Evolutionary conservation across 2,888 invertebrate genomes (phyloP).

Genomic region (Diaperis boleti): DNA sequence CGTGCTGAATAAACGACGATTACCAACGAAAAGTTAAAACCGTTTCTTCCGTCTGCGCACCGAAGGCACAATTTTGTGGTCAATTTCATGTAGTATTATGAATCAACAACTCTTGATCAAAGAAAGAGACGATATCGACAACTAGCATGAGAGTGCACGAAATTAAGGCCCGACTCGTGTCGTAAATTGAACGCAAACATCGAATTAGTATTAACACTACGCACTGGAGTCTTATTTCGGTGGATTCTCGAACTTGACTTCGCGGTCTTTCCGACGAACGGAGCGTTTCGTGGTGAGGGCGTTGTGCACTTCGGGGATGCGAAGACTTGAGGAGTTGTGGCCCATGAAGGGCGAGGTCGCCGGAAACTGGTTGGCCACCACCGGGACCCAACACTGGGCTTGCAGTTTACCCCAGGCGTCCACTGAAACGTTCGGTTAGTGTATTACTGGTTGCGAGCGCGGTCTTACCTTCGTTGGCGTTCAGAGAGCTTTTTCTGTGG

Average conservation of each 20-base stretch:
- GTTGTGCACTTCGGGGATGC: conserved; percentile 53
- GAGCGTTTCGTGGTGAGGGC: conserved; percentile 50
- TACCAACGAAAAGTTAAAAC: conserved; percentile 6
- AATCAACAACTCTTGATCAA: conserved; percentile 3
- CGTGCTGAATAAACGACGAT: conserved; percentile 9
- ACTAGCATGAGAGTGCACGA: conserved; percentile 32
- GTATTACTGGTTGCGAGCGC: background rate
- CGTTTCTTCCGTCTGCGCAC: conserved; percentile 32
- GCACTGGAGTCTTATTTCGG: conserved; percentile 23
- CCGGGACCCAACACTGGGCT: conserved; percentile 74
- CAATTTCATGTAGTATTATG: conserved; percentile 29
- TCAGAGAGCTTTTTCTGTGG: conserved; percentile 64
- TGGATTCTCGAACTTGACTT: conserved; percentile 54
- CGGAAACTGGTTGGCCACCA: conserved; percentile 80
- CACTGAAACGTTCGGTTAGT: conserved; percentile 58
- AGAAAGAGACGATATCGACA: conserved; percentile 14
- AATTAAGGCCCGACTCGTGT: conserved; percentile 36
- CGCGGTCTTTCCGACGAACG: conserved; percentile 49
- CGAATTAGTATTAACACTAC: conserved; percentile 26
- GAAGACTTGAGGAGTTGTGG: conserved; percentile 51
- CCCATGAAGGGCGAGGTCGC: conserved; percentile 75
- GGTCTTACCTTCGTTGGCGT: conserved; percentile 24
- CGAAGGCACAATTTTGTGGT: conserved; percentile 48
- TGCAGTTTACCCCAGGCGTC: conserved; percentile 67
- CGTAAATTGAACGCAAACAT: conserved; percentile 29